Base-by-base conservation (phyloP, 2,113 vertebrate species). In the Notarius lentiginosus region DNA sequence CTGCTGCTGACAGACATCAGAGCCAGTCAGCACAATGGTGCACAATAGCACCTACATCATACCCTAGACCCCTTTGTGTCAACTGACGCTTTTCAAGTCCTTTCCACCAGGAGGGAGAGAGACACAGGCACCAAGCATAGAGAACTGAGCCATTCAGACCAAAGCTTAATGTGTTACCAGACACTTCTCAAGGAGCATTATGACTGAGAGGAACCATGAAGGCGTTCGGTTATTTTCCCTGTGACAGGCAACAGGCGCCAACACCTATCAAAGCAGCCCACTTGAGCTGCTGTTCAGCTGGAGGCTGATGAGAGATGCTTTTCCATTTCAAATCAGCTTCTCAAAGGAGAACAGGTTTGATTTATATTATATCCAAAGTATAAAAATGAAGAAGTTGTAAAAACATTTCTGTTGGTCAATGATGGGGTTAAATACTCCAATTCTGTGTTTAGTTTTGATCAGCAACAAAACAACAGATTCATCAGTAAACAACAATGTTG, bases 111-210 rank as follows among this genome's bases (percentile, higher is more conserved):
- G 49, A 87, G 68, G 27, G 24, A 75, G 79, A 68, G 27, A 87
- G 68, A 63, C 30, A 49, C 58, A 76, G 72, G 49, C 72, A 83
- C 58, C 81, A 56, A 63, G 60, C 58, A 24, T 61, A 20, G 51
- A 47, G 30, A 76, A 77, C 47, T 41, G 30, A 87, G 14, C 72
- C 73, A 83, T 83, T 87, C 73, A 87, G 60, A 47, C 60, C 24
- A 11, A 51, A 27, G 81, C 72, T 49, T 87, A 58, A 68, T 87
- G 86, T 77, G 81, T 83, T 87, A 83, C 86, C 86, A 83, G 86
- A 87, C 80, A 83, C 70, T 87, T 61, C 66, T 77, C 47, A 65
- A 34, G 80, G 70, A 83, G 65, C 18, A 76, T 27, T 41, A 58
- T 58, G 76, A 80, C 76, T 58, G 84, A 66, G 75, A 79, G 73